phyloP scores from a whole-genome alignment of 2,888 invertebrate species.

The Mystacides longicornis region DNA sequence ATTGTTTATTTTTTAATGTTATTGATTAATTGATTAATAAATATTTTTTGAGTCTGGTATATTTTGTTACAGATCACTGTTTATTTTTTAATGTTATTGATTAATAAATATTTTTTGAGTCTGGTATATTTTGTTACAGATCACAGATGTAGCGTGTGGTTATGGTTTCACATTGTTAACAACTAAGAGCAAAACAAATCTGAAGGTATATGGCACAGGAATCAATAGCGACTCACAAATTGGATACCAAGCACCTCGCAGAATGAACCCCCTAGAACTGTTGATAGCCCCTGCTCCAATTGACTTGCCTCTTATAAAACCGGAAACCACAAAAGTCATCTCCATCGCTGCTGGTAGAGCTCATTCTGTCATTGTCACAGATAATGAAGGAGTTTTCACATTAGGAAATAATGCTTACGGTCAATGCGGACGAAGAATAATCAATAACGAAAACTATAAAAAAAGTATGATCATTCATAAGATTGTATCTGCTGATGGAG shows the following conservation, averaged over 20 bases:
- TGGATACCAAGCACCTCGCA: constrained; percentile 60
- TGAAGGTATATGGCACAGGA: constrained; percentile 79
- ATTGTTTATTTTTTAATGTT: too few relatives aligned
- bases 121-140: constrained; percentile 41
- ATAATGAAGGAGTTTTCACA: constrained; percentile 71
- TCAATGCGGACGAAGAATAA: constrained; percentile 81
- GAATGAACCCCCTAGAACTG: constrained; percentile 58
- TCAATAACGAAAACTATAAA: constrained; percentile 66
- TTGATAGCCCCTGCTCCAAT: constrained; percentile 67
- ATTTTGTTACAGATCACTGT: too few relatives aligned
- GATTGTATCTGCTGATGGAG: constrained; percentile 55
- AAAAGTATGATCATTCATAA: constrained; percentile 60
- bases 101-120: too few relatives aligned
- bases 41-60: too few relatives aligned
- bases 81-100: too few relatives aligned
- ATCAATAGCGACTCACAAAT: constrained; percentile 90
- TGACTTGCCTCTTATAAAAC: constrained; percentile 55
- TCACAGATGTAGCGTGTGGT: constrained; percentile 69
- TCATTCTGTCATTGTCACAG: constrained; percentile 73
- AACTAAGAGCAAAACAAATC: constrained; percentile 55
- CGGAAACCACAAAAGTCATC: constrained; percentile 45
- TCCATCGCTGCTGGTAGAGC: constrained; percentile 78
- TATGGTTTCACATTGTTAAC: constrained; percentile 84
- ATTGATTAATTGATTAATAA: too few relatives aligned
- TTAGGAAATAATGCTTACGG: constrained; percentile 91